Evolutionary conservation across 2,888 invertebrate genomes (phyloP).

Genomic region (Cataglyphis livida): DNA sequence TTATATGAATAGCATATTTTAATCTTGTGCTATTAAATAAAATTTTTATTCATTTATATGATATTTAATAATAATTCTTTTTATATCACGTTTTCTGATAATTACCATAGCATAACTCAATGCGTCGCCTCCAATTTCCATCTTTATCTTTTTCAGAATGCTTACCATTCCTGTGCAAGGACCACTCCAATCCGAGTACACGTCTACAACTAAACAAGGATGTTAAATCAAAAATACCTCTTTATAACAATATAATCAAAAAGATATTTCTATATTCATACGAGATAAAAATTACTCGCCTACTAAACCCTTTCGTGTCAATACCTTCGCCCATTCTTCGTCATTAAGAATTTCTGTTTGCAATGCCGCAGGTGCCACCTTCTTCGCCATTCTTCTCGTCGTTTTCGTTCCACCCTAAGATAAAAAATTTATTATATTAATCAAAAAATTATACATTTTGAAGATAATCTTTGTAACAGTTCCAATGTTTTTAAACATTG

Average conservation of each 20-base stretch:
- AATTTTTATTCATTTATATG: constrained; percentile 10
- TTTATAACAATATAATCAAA: neutral
- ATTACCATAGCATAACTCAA: constrained; percentile 93
- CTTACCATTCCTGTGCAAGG: constrained; percentile 96
- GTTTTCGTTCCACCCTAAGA: constrained; percentile 77
- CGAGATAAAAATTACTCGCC: constrained; percentile 65
- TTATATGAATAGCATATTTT: neutral
- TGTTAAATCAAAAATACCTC: neutral
- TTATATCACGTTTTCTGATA: constrained; percentile 58
- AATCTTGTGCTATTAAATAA: neutral
- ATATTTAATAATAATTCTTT: constrained; percentile 3
- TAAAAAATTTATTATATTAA: neutral
- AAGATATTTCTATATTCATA: neutral
- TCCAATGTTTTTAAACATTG: neutral
- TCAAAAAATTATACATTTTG: neutral
- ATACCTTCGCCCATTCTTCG: constrained; percentile 94
- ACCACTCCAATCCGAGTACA: constrained; percentile 98
- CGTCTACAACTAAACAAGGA: constrained; percentile 91
- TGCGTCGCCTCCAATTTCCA: constrained; percentile 95
- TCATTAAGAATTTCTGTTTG: constrained; percentile 93
- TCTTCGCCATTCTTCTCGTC: constrained; percentile 89
- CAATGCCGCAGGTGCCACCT: constrained; percentile 91
- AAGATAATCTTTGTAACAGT: neutral
- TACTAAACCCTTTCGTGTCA: constrained; percentile 91
- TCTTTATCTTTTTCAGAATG: constrained; percentile 94